phyloP scores from a whole-genome alignment of 1,140 invertebrate species.

The Araneus ventricosus region DNA sequence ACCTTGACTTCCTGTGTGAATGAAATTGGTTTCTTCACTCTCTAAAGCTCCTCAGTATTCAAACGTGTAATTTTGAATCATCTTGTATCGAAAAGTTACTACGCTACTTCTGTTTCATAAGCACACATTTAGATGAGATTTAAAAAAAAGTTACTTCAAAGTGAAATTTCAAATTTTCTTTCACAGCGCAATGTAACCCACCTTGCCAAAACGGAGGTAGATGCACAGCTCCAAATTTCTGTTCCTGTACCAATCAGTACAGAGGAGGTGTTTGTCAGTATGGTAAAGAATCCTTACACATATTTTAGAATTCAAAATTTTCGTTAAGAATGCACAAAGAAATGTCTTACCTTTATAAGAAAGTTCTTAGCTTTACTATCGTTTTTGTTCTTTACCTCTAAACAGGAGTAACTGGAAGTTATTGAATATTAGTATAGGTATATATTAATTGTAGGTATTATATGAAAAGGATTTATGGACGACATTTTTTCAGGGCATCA shows the following conservation, averaged over 20 bases:
- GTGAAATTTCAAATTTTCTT: not conserved
- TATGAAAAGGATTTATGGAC: no score
- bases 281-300: constrained; percentile 27
- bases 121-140: not conserved
- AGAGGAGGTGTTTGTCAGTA: constrained; percentile 87
- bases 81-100: not conserved
- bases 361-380: no score
- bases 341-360: no score
- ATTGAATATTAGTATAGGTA: no score
- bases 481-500: no score
- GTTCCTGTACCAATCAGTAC: constrained; percentile 87
- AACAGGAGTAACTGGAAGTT: no score
- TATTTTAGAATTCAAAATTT: no score
- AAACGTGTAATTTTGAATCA: not conserved
- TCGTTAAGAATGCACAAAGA: no score
- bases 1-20: not conserved
- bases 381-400: no score
- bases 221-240: constrained; percentile 86
- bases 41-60: no score
- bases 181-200: constrained; percentile 86
- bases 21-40: not conserved
- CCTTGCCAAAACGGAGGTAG: constrained; percentile 89
- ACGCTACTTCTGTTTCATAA: not conserved
- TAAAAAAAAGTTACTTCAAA: not conserved
- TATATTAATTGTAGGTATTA: no score